Evolutionary conservation across 2,888 invertebrate genomes (phyloP).

Genomic region (Hyles lineata): DNA sequence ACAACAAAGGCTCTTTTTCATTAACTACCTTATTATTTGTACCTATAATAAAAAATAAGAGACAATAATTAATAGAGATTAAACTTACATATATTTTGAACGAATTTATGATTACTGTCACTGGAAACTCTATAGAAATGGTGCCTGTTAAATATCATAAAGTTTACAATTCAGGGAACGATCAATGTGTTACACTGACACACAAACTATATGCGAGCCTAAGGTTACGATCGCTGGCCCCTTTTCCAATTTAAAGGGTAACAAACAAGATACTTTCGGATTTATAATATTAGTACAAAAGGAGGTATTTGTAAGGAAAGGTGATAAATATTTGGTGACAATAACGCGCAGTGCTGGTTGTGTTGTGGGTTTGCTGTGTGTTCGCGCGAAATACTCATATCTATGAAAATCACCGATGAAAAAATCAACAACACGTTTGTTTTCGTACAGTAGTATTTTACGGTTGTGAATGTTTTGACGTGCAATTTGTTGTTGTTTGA

Average conservation of each 20-base stretch:
- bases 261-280: background rate
- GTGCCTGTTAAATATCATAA: background rate
- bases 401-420: background rate
- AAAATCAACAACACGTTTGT: background rate
- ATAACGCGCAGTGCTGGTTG: too few species aligned
- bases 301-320: background rate
- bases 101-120: background rate
- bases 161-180: background rate
- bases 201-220: background rate
- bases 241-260: background rate
- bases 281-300: background rate
- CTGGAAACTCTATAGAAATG: background rate
- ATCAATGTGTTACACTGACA: background rate
- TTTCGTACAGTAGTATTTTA: too few species aligned
- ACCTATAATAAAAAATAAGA: background rate
- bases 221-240: background rate
- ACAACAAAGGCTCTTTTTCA: slow-evolving; percentile 14
- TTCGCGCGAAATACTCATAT: background rate
- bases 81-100: background rate
- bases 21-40: background rate
- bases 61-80: background rate
- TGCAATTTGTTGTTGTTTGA: too few species aligned
- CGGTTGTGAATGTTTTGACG: too few species aligned
- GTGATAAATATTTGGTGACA: background rate
- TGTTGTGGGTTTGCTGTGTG: background rate